These are phyloP conservation scores for Harpagus bidentatus DNA, from an alignment of 2,113 vertebrate species.

Conservation along the genomic window DNA sequence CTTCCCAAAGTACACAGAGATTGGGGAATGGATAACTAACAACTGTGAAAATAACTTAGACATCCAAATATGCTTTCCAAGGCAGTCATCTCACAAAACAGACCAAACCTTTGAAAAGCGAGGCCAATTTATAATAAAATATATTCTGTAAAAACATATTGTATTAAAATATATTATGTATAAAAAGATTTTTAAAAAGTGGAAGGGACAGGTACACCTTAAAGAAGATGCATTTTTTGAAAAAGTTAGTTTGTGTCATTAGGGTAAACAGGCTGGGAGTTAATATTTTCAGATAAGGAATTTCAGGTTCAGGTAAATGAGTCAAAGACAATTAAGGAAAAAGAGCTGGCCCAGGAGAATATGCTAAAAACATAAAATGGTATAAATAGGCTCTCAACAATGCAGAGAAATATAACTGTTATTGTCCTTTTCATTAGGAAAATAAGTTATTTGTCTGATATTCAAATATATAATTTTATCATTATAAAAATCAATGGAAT, in stretches of 20 bases:
- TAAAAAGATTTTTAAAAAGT: background rate
- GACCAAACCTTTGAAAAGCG: background rate
- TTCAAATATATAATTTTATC: background rate
- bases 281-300: background rate
- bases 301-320: background rate
- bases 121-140: background rate
- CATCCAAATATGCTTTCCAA: background rate
- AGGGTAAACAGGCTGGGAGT: background rate
- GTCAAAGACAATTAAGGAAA: background rate
- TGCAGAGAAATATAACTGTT: background rate
- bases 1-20: conserved; percentile 1
- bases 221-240: background rate
- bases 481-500: background rate
- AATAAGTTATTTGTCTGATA: background rate
- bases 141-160: background rate
- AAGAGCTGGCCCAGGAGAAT: background rate
- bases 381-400: background rate
- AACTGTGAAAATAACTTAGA: background rate
- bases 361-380: background rate
- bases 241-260: background rate
- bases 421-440: background rate
- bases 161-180: background rate
- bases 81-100: background rate
- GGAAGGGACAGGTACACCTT: background rate
- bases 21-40: background rate